Conservation (phyloP, 2,113 vertebrate genomes). For the Lophochroa leadbeateri region DNA sequence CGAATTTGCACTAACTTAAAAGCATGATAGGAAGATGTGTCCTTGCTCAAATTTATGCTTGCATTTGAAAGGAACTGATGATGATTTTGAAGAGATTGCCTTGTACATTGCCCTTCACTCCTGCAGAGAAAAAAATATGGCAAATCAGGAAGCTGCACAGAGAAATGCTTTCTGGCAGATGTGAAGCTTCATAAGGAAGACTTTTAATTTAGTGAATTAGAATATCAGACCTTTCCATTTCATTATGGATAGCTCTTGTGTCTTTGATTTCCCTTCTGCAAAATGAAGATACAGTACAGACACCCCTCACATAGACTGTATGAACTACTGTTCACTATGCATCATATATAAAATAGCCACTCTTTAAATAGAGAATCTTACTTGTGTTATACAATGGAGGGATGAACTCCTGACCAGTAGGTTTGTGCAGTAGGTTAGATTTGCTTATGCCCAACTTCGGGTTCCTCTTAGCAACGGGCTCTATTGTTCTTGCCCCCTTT, state of each 20-base stretch:
- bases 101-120: constrained; percentile 94
- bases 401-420: neutral
- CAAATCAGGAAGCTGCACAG: neutral
- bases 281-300: neutral
- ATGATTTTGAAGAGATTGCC: constrained; percentile 98
- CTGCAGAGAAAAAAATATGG: constrained; percentile 62
- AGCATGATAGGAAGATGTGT: too few species aligned
- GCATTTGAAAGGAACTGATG: too few species aligned
- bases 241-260: neutral
- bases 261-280: neutral
- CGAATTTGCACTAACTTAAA: too few species aligned
- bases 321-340: neutral
- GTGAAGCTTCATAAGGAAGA: neutral
- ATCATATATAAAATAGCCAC: neutral
- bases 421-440: neutral
- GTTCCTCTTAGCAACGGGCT: neutral
- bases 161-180: neutral
- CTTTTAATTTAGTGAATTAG: neutral
- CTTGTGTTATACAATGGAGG: neutral
- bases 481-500: neutral
- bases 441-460: neutral
- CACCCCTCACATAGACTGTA: neutral
- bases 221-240: neutral
- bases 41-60: too few species aligned
- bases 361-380: neutral